Percentiles rank a stretch among this genome's conserved stretches.
These are phyloP conservation scores for Aldrovandia affinis DNA, from an alignment of 2,797 vertebrate species.

Conservation along the genomic window DNA sequence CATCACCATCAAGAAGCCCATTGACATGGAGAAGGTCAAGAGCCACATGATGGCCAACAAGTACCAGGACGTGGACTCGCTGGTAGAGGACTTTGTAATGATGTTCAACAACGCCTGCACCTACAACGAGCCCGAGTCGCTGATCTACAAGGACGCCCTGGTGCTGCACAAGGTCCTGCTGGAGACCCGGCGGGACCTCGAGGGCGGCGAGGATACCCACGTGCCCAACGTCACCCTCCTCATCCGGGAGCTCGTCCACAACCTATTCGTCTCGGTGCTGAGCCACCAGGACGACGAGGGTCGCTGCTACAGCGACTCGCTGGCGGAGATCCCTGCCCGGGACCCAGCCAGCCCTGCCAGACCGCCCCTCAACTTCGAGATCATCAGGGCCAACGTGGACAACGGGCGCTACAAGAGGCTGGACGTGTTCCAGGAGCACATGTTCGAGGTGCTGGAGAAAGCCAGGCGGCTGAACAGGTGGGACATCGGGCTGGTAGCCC, in stretches of 20 bases:
- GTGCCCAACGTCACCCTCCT: conserved; percentile 91
- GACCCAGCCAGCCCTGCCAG: conserved; percentile 87
- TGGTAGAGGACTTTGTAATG: conserved; percentile 96
- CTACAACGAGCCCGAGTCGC: conserved; percentile 95
- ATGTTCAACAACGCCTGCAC: conserved; percentile 99
- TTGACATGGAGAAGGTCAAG: conserved; percentile 98
- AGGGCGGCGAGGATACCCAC: conserved; percentile 91
- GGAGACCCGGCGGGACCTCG: conserved; percentile 90
- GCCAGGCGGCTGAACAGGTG: conserved; percentile 93
- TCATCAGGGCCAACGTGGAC: conserved; percentile 91
- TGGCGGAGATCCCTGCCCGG: conserved; percentile 90
- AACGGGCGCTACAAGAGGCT: conserved; percentile 88
- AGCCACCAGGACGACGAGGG: conserved; percentile 98
- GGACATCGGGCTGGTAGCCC: conserved; percentile 35
- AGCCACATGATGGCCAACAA: conserved; percentile 98
- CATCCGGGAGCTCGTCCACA: conserved; percentile 95
- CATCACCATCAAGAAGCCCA: conserved; percentile 93
- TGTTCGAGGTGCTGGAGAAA: conserved; percentile 97
- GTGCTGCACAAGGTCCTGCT: conserved; percentile 92
- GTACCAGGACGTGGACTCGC: conserved; percentile 95
- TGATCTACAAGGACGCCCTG: conserved; percentile 97
- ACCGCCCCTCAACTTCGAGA: conserved; percentile 89
- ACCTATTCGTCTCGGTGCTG: conserved; percentile 96
- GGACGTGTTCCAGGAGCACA: conserved; percentile 97
- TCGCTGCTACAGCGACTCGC: conserved; percentile 96